Base-by-base conservation (phyloP, 2,888 invertebrate species). In the Steinernema scapterisci region DNA sequence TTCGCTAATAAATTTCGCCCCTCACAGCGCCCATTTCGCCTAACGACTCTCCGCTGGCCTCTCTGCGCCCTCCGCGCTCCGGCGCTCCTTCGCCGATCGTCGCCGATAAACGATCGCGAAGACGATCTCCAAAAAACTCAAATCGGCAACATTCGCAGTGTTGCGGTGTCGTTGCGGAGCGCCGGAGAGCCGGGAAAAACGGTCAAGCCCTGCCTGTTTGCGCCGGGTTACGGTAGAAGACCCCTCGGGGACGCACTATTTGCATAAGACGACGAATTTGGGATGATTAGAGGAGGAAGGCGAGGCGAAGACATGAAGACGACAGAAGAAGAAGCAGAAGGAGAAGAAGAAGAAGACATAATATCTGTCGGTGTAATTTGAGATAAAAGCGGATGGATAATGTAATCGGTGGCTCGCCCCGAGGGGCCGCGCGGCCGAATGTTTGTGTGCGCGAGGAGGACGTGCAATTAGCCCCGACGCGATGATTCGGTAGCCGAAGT, bases 331-430 rank as follows among this genome's bases (percentile, higher is more conserved):
- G 63, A 63, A 63, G 63, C n/a, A n/a, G n/a, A n/a, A n/a, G n/a
- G n/a, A n/a, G n/a, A n/a, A n/a, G 54, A 23, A 54, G 54, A 38
- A 63, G 63, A 63, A 63, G 63, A 63, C 63, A 63, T 63, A 63
- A 63, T 63, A 63, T 63, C 63, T 63, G 63, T 31, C 31, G 27
- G 63, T 63, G 63, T 63, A 63, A 63, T 63, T 63, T 63, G 63
- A 63, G 63, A 63, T 63, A 63, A 63, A 63, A 63, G 63, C 63
- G 63, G 63, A 63, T 63, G 63, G 63, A 63, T 63, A 63, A 63
- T 63, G 63, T 63, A 63, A 63, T 63, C 63, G 63, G 63, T 63
- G 63, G 63, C 27, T 25, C 54, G 63, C 63, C 63, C 63, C 63
- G 31, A 63, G 63, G 63, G 63, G 63, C 54, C 54, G 54, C 63